Percentiles rank a stretch among this genome's conserved stretches.
phyloP scores from a whole-genome alignment of 2,888 invertebrate genomes.

The Lasius fuliginosus region DNA sequence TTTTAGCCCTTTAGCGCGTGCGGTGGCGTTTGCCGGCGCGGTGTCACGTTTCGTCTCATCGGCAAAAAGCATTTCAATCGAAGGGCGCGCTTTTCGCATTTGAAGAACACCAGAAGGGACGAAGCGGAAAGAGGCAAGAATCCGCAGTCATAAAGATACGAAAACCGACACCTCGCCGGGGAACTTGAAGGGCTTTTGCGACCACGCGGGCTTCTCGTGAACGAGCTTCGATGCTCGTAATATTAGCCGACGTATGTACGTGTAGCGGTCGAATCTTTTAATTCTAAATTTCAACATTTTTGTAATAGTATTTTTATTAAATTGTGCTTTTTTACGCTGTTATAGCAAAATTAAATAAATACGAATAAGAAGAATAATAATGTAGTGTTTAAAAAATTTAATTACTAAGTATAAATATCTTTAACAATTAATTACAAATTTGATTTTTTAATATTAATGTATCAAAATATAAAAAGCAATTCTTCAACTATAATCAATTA shows the following conservation, averaged over 20 bases:
- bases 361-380: neutral
- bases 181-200: slow-evolving; percentile 70
- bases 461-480: neutral
- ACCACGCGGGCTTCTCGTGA: slow-evolving; percentile 49
- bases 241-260: neutral
- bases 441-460: neutral
- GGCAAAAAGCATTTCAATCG: slow-evolving; percentile 70
- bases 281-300: neutral
- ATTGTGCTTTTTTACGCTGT: neutral
- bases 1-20: neutral
- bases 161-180: slow-evolving; percentile 69
- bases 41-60: slow-evolving; percentile 73
- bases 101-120: slow-evolving; percentile 4
- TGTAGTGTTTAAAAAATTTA: neutral
- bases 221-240: slow-evolving; percentile 19
- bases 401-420: neutral
- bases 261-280: neutral
- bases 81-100: slow-evolving; percentile 60
- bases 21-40: slow-evolving; percentile 29
- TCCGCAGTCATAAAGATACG: slow-evolving; percentile 34
- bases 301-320: neutral
- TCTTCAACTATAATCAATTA: neutral
- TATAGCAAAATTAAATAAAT: neutral
- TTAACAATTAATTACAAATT: slow-evolving; percentile 1
- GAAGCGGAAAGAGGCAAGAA: neutral